Evolutionary conservation across 2,888 invertebrate species (phyloP).

Genomic region (Drosophila basisetae): DNA sequence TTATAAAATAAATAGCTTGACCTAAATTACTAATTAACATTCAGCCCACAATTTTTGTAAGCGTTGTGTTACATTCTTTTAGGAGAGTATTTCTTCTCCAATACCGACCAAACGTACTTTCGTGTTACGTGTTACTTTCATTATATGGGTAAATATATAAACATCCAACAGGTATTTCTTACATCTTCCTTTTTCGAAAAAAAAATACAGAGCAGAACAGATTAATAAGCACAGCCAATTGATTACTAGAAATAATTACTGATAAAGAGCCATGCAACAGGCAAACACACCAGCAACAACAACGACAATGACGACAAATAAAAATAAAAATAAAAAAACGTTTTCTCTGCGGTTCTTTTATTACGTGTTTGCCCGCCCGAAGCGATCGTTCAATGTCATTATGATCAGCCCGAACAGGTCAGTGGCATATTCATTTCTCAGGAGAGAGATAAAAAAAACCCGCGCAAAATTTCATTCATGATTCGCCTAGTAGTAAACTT

Average conservation of each 20-base stretch:
- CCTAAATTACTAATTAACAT: no score
- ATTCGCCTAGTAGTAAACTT: constrained; percentile 9
- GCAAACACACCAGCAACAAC: constrained; percentile 4
- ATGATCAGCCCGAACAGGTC: constrained; percentile 10
- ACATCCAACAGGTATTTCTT: neutral
- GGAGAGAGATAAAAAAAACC: constrained; percentile 2
- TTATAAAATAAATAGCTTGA: no score
- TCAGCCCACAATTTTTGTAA: no score
- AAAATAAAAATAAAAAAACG: constrained; percentile 8
- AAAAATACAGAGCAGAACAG: constrained; percentile 1
- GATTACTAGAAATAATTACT: constrained; percentile 22
- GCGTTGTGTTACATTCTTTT: neutral
- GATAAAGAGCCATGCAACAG: constrained; percentile 23
- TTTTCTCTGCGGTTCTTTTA: constrained; percentile 3
- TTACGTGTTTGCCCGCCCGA: constrained; percentile 5
- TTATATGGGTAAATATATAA: neutral
- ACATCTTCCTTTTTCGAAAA: constrained; percentile 14
- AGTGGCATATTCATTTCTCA: constrained; percentile 21
- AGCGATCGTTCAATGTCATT: constrained; percentile 13
- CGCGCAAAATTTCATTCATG: constrained; percentile 16
- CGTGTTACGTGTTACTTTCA: neutral
- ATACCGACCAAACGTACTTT: neutral
- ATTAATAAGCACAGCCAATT: constrained; percentile 8
- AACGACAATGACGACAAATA: neutral
- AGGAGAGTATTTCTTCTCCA: neutral